phyloP scores from a whole-genome alignment of 2,797 vertebrate genomes.

The Scolopax bukidnonensis region DNA sequence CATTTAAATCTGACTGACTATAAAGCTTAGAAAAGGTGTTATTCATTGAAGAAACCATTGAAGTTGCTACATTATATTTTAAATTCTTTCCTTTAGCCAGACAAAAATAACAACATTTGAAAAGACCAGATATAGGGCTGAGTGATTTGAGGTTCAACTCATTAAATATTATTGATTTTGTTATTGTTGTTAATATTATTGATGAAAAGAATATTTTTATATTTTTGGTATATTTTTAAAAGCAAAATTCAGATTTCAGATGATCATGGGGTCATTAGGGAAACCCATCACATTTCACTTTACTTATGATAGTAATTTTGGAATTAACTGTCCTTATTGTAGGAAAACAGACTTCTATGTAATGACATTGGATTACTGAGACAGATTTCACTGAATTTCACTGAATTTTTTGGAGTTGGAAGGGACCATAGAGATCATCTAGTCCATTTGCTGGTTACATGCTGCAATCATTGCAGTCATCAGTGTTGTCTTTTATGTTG shows the following conservation, averaged over 20 bases:
- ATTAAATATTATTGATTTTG: background rate
- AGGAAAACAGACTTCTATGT: background rate
- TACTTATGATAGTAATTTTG: background rate
- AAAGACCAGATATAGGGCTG: accelerated
- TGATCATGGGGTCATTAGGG: background rate
- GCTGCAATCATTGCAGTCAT: background rate
- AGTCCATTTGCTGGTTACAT: background rate
- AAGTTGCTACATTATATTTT: background rate
- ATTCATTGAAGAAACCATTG: background rate
- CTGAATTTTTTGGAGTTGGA: no score
- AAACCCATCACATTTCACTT: background rate
- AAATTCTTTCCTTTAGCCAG: background rate
- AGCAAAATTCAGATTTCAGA: background rate
- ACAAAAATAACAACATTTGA: background rate
- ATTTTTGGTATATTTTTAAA: background rate
- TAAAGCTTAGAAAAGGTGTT: background rate
- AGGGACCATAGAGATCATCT: no score
- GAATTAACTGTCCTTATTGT: background rate
- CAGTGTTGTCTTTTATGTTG: background rate
- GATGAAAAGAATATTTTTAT: background rate
- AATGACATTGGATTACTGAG: background rate
- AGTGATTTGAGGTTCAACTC: background rate
- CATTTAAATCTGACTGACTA: background rate
- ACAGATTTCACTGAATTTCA: no score
- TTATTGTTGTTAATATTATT: background rate